A percentile compares a stretch with the other conserved stretches of the same genome.
These are phyloP conservation scores for Caenorhabditis imperialis DNA, from an alignment of 2,888 invertebrate species.

Conservation along the genomic window DNA sequence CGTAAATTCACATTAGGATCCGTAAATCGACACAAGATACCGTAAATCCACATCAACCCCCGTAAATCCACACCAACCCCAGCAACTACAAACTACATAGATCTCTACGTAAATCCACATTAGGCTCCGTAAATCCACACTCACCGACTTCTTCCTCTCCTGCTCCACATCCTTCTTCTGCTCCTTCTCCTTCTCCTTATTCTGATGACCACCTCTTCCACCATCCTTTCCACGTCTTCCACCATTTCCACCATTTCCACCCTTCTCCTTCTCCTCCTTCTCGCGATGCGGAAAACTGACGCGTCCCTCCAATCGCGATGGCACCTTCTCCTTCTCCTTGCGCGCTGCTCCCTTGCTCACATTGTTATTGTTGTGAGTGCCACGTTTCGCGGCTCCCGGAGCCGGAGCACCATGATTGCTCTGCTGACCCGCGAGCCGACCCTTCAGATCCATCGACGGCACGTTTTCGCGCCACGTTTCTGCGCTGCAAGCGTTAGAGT, in stretches of 20 bases:
- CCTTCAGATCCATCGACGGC: constrained; percentile 64
- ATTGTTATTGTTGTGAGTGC: not conserved
- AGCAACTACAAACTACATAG: no score
- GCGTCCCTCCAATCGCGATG: constrained; percentile 49
- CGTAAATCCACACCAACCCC: no score
- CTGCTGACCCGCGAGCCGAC: constrained; percentile 55
- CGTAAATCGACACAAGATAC: no score
- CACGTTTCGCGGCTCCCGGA: no score
- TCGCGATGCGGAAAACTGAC: constrained; percentile 25
- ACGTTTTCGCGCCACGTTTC: constrained; percentile 67
- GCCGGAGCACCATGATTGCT: no score
- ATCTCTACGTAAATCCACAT: no score
- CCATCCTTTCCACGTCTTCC: constrained; percentile 13
- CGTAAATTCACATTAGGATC: no score
- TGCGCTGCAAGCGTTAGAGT: constrained; percentile 58
- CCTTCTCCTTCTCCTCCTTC: constrained; percentile 1
- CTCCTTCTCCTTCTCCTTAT: constrained; percentile 15
- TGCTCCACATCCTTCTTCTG: constrained; percentile 22
- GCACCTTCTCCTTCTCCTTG: constrained; percentile 42
- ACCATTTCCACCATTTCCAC: constrained; percentile 11
- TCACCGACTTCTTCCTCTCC: constrained; percentile 32
- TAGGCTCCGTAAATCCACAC: constrained; percentile 5
- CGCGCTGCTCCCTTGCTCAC: constrained; percentile 11
- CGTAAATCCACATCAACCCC: no score
- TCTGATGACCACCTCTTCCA: not conserved